A percentile compares a stretch with the other conserved stretches of the same genome.
These are phyloP conservation scores for Venusia cambrica DNA, from an alignment of 2,888 invertebrate species.

Conservation along the genomic window DNA sequence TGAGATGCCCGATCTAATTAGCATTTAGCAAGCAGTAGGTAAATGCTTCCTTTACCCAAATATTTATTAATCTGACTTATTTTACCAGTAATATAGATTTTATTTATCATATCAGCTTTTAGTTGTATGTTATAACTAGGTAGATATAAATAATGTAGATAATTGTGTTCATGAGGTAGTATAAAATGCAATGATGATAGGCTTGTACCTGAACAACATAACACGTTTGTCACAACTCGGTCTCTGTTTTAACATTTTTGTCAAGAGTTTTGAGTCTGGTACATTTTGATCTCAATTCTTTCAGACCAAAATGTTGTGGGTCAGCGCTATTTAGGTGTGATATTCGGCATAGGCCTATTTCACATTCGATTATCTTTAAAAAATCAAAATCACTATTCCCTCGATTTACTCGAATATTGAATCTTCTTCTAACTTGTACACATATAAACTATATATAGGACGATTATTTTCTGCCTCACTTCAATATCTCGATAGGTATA, in stretches of 20 bases:
- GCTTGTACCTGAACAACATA: slow-evolving; percentile 65
- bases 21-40: no score
- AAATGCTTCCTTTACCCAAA: slow-evolving; percentile 60
- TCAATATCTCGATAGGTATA: no score
- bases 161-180: slow-evolving; percentile 44
- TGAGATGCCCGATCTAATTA: no score
- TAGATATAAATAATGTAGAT: slow-evolving; percentile 54
- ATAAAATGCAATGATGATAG: slow-evolving; percentile 43
- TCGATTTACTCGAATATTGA: no score
- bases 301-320: no score
- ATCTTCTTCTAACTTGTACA: no score
- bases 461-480: no score
- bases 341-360: no score
- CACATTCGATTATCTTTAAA: no score
- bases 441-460: no score
- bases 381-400: no score
- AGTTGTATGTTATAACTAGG: slow-evolving; percentile 59
- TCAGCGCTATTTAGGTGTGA: no score
- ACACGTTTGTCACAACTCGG: slow-evolving; percentile 28
- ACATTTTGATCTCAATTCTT: slow-evolving; percentile 4
- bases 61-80: slow-evolving; percentile 53
- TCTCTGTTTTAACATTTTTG: slow-evolving; percentile 25
- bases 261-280: slow-evolving; percentile 26
- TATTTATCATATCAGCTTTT: slow-evolving; percentile 73
- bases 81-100: slow-evolving; percentile 69